A percentile compares a stretch with the other conserved stretches of the same genome.
These are phyloP conservation scores for Chelonus formosanus DNA, from an alignment of 2,888 invertebrate genomes.

Conservation along the genomic window DNA sequence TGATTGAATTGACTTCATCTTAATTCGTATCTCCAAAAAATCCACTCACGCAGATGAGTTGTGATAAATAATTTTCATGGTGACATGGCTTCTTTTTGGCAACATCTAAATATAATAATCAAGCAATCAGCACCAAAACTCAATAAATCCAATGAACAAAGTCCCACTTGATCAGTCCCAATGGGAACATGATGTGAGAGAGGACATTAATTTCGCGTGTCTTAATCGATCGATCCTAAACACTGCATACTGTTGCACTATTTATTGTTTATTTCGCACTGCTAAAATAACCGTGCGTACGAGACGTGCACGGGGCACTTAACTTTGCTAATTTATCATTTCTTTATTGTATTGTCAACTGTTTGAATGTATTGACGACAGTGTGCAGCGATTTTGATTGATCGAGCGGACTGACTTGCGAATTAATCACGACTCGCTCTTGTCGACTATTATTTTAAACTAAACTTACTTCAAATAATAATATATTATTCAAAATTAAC, in stretches of 20 bases:
- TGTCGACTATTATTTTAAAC: neutral
- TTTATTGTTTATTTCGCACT: constrained; percentile 24
- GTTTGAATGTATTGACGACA: constrained; percentile 20
- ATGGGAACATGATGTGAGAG: constrained; percentile 35
- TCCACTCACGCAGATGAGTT: constrained; percentile 36
- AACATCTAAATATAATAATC: neutral
- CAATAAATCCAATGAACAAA: neutral
- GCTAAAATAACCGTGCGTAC: constrained; percentile 29
- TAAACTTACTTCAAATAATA: neutral
- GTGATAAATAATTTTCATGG: constrained; percentile 19
- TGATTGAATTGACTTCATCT: neutral
- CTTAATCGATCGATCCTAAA: constrained; percentile 46
- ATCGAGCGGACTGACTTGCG: constrained; percentile 34
- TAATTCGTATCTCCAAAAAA: constrained; percentile 9
- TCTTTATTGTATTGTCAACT: constrained; percentile 9
- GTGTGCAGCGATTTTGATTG: constrained; percentile 38
- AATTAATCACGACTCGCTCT: constrained; percentile 34
- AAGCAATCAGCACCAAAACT: constrained; percentile 15
- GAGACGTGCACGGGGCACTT: constrained; percentile 27
- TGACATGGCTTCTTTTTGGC: constrained; percentile 15
- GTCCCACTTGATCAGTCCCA: constrained; percentile 38
- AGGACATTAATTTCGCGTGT: constrained; percentile 25
- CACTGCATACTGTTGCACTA: constrained; percentile 45
- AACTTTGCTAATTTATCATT: constrained; percentile 23
- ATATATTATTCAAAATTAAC: neutral